phyloP scores from a whole-genome alignment of 2,113 vertebrate genomes.

The Corynorhinus townsendii region DNA sequence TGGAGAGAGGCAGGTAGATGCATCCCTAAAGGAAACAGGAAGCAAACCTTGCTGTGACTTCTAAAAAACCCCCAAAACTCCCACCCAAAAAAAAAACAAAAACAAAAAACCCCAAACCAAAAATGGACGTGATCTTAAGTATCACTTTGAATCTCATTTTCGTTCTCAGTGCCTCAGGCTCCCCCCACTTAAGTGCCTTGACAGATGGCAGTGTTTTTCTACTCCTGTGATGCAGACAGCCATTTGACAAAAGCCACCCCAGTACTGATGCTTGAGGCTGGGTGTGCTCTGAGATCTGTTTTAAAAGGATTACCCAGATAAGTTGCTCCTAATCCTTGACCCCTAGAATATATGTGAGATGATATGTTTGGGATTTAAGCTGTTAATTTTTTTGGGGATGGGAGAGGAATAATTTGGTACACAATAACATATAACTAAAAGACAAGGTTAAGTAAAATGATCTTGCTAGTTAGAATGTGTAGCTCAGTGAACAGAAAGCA shows the following conservation, averaged over 20 bases:
- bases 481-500: neutral
- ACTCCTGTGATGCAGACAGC: neutral
- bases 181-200: neutral
- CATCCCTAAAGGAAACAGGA: neutral
- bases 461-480: neutral
- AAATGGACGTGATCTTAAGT: neutral
- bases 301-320: neutral
- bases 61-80: neutral
- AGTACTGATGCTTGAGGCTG: neutral
- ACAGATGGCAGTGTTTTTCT: constrained; percentile 33
- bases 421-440: neutral
- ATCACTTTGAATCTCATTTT: constrained; percentile 23
- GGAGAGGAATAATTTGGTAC: neutral
- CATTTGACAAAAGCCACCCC: neutral
- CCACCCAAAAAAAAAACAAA: neutral
- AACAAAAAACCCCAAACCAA: too few relatives aligned
- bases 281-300: neutral
- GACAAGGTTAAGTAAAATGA: neutral
- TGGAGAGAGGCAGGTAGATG: neutral
- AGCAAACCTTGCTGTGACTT: neutral
- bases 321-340: neutral
- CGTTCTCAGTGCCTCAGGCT: neutral
- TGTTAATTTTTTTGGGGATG: neutral
- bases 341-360: neutral
- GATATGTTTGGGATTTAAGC: neutral